Evolutionary conservation across 2,113 vertebrate species (phyloP).

Genomic region (Rhea pennata): DNA sequence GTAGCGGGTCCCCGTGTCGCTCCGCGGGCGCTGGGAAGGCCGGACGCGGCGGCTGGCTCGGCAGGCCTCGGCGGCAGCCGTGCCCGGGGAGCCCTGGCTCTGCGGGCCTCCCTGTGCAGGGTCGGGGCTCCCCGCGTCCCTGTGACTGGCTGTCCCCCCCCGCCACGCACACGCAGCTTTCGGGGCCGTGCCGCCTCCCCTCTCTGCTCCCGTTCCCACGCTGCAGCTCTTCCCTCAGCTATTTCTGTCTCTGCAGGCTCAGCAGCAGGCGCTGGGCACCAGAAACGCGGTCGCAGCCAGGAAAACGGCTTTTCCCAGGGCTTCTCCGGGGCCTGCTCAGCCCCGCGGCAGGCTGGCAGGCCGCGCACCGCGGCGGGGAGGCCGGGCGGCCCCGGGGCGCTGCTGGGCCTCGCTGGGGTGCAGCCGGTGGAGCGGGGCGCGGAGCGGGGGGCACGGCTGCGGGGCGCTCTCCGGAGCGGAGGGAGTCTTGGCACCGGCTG

Average conservation of each 20-base stretch:
- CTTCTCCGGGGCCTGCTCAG: too few relatives aligned
- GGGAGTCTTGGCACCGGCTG: too few relatives aligned
- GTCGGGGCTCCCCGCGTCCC: not conserved
- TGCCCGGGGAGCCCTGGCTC: not conserved
- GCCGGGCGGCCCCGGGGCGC: not conserved
- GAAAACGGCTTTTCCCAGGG: not conserved
- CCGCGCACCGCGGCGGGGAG: too few relatives aligned
- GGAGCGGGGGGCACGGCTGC: not conserved
- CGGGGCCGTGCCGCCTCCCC: not conserved
- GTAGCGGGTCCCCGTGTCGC: rapidly evolving
- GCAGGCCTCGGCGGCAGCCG: too few relatives aligned
- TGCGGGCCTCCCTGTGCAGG: rapidly evolving
- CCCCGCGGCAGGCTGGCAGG: not conserved
- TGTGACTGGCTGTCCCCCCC: not conserved
- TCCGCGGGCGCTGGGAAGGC: rapidly evolving
- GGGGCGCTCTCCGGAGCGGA: too few relatives aligned
- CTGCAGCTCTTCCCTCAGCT: not conserved
- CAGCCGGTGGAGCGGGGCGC: not conserved
- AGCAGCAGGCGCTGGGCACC: not conserved
- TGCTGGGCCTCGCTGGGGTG: too few relatives aligned
- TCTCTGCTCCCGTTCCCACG: not conserved
- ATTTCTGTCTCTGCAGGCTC: not conserved
- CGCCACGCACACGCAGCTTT: too few relatives aligned
- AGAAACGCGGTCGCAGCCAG: rapidly evolving
- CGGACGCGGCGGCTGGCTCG: not conserved